phyloP scores from a whole-genome alignment of 1,140 invertebrate species.

The Patella vulgata region DNA sequence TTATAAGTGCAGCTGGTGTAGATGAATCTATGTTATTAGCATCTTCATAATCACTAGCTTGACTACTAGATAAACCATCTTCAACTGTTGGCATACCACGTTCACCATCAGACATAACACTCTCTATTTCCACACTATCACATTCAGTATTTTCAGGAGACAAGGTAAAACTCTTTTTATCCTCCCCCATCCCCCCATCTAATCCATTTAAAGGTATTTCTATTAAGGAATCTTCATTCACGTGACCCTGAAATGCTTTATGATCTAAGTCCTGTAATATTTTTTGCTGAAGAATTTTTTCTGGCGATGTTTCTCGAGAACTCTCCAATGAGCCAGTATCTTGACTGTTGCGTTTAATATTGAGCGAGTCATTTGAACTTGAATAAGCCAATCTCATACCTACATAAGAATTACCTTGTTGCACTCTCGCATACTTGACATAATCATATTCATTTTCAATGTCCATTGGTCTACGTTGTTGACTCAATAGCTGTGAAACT shows the following conservation, averaged over 20 bases:
- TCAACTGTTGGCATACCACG: slow-evolving; percentile 92
- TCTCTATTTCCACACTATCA: slow-evolving; percentile 89
- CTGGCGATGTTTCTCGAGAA: slow-evolving; percentile 48
- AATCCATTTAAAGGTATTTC: slow-evolving; percentile 60
- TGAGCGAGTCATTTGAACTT: slow-evolving; percentile 53
- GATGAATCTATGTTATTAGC: no score
- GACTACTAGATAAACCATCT: slow-evolving; percentile 87
- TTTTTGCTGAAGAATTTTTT: slow-evolving; percentile 43
- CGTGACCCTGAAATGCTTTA: slow-evolving; percentile 31
- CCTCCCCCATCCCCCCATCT: slow-evolving; percentile 41
- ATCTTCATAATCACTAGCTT: slow-evolving; percentile 91
- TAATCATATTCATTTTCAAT: slow-evolving; percentile 70
- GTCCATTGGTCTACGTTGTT: slow-evolving; percentile 42
- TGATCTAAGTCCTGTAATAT: slow-evolving; percentile 29
- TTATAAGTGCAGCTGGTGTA: slow-evolving; percentile 58
- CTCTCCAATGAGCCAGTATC: slow-evolving; percentile 39
- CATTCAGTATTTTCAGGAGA: slow-evolving; percentile 96
- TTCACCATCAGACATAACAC: slow-evolving; percentile 69
- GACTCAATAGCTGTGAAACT: no score
- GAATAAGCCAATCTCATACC: slow-evolving; percentile 78
- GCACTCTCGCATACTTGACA: slow-evolving; percentile 83
- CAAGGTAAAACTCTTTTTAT: slow-evolving; percentile 79
- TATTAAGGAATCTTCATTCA: slow-evolving; percentile 60
- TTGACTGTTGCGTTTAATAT: slow-evolving; percentile 38
- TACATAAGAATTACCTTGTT: slow-evolving; percentile 80